These are phyloP conservation scores for Taenaris catops DNA, from an alignment of 2,888 invertebrate species.

Conservation along the genomic window DNA sequence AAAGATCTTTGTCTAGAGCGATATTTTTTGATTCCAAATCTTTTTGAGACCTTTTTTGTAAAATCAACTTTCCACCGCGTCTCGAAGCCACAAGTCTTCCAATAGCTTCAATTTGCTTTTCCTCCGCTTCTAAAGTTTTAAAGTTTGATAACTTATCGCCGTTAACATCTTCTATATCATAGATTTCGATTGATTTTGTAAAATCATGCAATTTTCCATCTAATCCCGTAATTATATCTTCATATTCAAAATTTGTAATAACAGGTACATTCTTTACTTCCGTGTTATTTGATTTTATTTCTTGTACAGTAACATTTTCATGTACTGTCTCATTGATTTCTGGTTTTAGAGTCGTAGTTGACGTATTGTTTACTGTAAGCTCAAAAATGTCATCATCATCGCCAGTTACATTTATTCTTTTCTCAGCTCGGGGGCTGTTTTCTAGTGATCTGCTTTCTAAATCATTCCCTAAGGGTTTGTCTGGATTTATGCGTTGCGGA, in stretches of 20 bases:
- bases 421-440: slow-evolving; percentile 39
- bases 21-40: slow-evolving; percentile 59
- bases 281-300: slow-evolving; percentile 32
- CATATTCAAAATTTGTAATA: slow-evolving; percentile 35
- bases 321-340: slow-evolving; percentile 22
- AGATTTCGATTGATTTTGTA: slow-evolving; percentile 60
- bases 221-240: slow-evolving; percentile 55
- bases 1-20: slow-evolving; percentile 51
- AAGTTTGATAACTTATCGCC: slow-evolving; percentile 52
- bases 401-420: slow-evolving; percentile 46
- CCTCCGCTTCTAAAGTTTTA: slow-evolving; percentile 69
- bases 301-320: slow-evolving; percentile 24
- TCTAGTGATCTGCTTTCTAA: slow-evolving; percentile 28
- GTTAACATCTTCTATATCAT: slow-evolving; percentile 62
- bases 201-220: slow-evolving; percentile 68
- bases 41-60: slow-evolving; percentile 64
- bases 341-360: slow-evolving; percentile 26
- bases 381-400: slow-evolving; percentile 33
- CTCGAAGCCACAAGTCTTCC: slow-evolving; percentile 62
- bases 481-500: slow-evolving; percentile 7
- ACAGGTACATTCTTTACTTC: slow-evolving; percentile 35
- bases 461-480: slow-evolving; percentile 18
- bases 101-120: slow-evolving; percentile 70
- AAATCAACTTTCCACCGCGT: slow-evolving; percentile 52
- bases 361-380: slow-evolving; percentile 27